Conservation (phyloP, 1,140 invertebrate species). For the Euborellia annulipes region DNA sequence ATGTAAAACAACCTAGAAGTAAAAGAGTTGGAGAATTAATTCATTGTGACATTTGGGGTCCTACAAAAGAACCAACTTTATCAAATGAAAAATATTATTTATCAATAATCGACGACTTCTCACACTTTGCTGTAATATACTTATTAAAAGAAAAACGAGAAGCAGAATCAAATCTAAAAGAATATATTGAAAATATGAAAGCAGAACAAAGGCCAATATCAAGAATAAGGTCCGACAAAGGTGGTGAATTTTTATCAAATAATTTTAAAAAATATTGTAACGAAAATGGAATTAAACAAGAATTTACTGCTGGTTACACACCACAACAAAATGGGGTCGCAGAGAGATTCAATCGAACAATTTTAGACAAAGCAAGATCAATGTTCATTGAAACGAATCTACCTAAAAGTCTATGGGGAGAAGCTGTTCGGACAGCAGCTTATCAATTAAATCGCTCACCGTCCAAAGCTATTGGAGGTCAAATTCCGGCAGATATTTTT, state of each 20-base stretch:
- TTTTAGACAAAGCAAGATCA: constrained; percentile 18
- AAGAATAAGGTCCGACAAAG: neutral
- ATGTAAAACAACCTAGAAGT: neutral
- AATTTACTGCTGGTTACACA: neutral
- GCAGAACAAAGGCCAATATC: neutral
- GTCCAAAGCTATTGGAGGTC: neutral
- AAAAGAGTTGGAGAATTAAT: neutral
- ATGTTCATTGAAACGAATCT: constrained; percentile 15
- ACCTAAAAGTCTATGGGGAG: neutral
- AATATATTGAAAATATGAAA: neutral
- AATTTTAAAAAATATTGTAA: neutral
- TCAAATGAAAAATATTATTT: neutral
- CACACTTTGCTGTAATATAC: neutral
- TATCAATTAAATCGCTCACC: neutral
- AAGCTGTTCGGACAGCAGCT: constrained; percentile 1
- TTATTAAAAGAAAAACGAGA: neutral
- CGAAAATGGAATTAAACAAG: neutral
- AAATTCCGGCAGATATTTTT: neutral
- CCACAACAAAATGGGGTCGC: constrained; percentile 15
- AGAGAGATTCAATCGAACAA: constrained; percentile 22
- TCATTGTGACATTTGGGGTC: neutral
- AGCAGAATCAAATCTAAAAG: neutral
- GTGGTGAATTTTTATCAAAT: neutral
- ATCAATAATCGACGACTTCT: neutral
- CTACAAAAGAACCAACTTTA: neutral